These are phyloP conservation scores for Lysandra bellargus DNA, from an alignment of 2,888 invertebrate genomes.

Conservation along the genomic window DNA sequence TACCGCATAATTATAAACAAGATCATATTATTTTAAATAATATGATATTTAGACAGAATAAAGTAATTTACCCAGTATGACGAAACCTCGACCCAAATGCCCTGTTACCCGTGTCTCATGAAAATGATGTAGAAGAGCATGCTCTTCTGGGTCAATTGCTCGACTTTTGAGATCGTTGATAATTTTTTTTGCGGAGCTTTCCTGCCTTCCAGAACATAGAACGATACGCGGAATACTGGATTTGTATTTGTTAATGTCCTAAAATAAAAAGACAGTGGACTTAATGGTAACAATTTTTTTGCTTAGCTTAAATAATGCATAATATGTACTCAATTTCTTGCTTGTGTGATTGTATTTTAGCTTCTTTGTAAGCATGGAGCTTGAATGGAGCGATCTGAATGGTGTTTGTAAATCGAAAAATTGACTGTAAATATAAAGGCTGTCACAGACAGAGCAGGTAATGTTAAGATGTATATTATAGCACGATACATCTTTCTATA, in stretches of 20 bases:
- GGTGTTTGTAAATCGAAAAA: too few species aligned
- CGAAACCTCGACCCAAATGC: slow-evolving; percentile 84
- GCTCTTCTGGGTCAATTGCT: slow-evolving; percentile 71
- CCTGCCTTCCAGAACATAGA: slow-evolving; percentile 79
- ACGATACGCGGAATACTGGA: slow-evolving; percentile 69
- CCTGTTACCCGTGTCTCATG: slow-evolving; percentile 73
- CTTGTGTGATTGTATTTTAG: too few species aligned
- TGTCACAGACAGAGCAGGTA: too few species aligned
- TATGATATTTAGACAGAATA: too few species aligned
- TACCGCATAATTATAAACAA: too few species aligned
- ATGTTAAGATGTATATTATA: too few species aligned
- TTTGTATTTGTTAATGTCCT: slow-evolving; percentile 54
- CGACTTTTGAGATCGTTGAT: slow-evolving; percentile 55
- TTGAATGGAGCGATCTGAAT: neutral
- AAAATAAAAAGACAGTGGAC: neutral
- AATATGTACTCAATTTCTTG: neutral
- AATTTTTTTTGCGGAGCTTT: slow-evolving; percentile 59
- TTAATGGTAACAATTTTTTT: neutral
- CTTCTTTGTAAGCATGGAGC: neutral
- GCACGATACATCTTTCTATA: too few species aligned
- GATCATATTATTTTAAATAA: neutral
- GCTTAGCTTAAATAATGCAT: neutral
- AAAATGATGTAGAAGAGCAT: slow-evolving; percentile 69
- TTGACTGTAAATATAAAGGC: too few species aligned
- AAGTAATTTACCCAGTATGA: slow-evolving; percentile 62